Evolutionary conservation across 2,888 invertebrate species (phyloP).

Genomic region (Pelosia muscerda): DNA sequence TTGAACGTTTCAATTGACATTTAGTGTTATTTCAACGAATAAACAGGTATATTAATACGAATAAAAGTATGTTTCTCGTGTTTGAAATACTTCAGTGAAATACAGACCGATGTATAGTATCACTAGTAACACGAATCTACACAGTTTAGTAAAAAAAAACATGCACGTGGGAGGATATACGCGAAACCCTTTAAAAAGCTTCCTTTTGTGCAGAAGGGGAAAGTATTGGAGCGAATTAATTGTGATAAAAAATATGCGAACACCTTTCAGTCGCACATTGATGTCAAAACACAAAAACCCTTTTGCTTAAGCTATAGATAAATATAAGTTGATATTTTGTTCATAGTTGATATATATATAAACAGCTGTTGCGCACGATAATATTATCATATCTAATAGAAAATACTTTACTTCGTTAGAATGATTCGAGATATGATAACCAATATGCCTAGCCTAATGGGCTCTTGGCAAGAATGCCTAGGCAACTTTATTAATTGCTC

Average conservation of each 20-base stretch:
- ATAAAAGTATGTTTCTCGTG: not conserved
- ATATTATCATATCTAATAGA: not conserved
- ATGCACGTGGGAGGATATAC: conserved; percentile 78
- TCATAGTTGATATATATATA: not conserved
- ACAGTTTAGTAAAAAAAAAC: conserved; percentile 19
- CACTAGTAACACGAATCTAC: conserved; percentile 3
- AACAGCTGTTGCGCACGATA: conserved; percentile 10
- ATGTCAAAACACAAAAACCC: conserved; percentile 59
- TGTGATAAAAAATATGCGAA: conserved; percentile 64
- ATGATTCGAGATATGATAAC: not conserved
- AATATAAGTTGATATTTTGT: conserved; percentile 13
- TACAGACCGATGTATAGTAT: not conserved
- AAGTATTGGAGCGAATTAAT: conserved; percentile 78
- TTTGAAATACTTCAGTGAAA: not conserved
- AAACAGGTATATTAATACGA: not conserved
- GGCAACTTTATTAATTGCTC: not conserved
- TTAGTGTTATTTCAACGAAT: conserved; percentile 4
- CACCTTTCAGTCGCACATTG: conserved; percentile 68
- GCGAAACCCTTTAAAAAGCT: conserved; percentile 77
- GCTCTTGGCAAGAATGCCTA: not conserved
- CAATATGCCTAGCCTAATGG: not conserved
- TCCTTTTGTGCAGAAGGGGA: conserved; percentile 77
- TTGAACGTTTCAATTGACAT: not conserved
- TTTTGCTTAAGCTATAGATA: conserved; percentile 51
- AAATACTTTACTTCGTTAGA: not conserved